These are phyloP conservation scores for Eristalis intricaria DNA, from an alignment of 2,888 invertebrate species.

Conservation along the genomic window DNA sequence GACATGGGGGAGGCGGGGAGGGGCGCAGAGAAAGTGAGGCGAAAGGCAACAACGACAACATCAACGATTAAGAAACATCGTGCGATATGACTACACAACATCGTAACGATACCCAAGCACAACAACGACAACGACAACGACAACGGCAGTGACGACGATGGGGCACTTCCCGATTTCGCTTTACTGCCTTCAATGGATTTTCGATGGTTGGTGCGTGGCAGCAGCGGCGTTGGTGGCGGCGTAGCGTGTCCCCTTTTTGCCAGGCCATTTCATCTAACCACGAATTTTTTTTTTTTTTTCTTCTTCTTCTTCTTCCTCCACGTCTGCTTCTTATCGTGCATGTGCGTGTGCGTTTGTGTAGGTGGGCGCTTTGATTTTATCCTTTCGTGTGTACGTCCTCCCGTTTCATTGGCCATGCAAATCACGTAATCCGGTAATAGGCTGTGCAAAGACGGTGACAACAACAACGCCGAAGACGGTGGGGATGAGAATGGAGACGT, in stretches of 20 bases:
- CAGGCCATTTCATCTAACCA: slow-evolving; percentile 45
- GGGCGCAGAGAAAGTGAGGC: not conserved
- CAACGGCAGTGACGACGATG: slow-evolving; percentile 3
- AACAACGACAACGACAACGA: not conserved
- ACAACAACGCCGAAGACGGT: not conserved
- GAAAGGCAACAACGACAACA: slow-evolving; percentile 2
- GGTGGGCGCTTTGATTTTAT: slow-evolving; percentile 4
- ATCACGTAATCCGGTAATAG: slow-evolving; percentile 69
- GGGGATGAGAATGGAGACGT: not conserved
- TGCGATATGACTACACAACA: not conserved
- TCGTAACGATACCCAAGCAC: slow-evolving; percentile 22
- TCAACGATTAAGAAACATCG: slow-evolving; percentile 54
- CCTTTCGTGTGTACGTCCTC: slow-evolving; percentile 27
- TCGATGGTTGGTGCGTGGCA: not conserved
- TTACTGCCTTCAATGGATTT: not conserved
- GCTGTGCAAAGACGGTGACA: slow-evolving; percentile 55
- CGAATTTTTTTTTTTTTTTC: not conserved
- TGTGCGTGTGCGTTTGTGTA: slow-evolving; percentile 1
- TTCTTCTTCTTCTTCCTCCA: not conserved
- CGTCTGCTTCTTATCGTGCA: not conserved
- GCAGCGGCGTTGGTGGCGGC: too few relatives aligned
- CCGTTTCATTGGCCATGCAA: slow-evolving; percentile 58
- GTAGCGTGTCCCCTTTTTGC: slow-evolving; percentile 39
- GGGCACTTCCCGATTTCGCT: slow-evolving; percentile 6
- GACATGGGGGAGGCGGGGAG: not conserved